Evolutionary conservation across 1,140 invertebrate species (phyloP).

Genomic region (Formica selysi): DNA sequence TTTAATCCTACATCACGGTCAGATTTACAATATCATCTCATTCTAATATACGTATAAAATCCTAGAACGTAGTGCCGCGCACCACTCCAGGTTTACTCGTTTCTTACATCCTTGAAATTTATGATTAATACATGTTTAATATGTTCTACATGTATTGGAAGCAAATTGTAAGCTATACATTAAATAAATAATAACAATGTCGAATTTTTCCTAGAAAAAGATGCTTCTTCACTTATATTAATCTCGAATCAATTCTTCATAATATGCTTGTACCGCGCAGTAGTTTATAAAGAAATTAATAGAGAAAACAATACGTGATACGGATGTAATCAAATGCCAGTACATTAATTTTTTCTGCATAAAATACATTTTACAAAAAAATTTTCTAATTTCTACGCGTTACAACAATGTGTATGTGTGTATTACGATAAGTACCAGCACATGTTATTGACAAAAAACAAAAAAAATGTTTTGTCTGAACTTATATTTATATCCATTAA

Average conservation of each 20-base stretch:
- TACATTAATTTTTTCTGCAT: constrained; percentile 33
- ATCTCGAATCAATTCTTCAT: background rate
- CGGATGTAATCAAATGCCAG: constrained; percentile 9
- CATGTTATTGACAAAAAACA: constrained; percentile 21
- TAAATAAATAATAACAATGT: constrained; percentile 9
- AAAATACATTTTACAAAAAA: constrained; percentile 49
- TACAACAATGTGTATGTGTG: background rate
- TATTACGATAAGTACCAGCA: constrained; percentile 29
- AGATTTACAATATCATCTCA: background rate
- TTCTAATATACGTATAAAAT: constrained; percentile 37
- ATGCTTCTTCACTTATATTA: constrained; percentile 12
- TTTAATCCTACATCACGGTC: background rate
- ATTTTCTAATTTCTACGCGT: background rate
- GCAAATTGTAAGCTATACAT: constrained; percentile 8
- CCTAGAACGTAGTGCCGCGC: constrained; percentile 57
- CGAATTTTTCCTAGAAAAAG: background rate
- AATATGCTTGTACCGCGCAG: background rate
- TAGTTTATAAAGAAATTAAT: constrained; percentile 37
- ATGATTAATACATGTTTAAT: constrained; percentile 17
- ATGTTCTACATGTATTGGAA: background rate
- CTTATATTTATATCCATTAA: constrained; percentile 53
- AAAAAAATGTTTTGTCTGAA: constrained; percentile 41
- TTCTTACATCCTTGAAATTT: background rate
- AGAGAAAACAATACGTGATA: background rate
- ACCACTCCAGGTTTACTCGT: constrained; percentile 57